These are phyloP conservation scores for Turdus rufiventris DNA, from an alignment of 2,113 vertebrate species.

Conservation along the genomic window DNA sequence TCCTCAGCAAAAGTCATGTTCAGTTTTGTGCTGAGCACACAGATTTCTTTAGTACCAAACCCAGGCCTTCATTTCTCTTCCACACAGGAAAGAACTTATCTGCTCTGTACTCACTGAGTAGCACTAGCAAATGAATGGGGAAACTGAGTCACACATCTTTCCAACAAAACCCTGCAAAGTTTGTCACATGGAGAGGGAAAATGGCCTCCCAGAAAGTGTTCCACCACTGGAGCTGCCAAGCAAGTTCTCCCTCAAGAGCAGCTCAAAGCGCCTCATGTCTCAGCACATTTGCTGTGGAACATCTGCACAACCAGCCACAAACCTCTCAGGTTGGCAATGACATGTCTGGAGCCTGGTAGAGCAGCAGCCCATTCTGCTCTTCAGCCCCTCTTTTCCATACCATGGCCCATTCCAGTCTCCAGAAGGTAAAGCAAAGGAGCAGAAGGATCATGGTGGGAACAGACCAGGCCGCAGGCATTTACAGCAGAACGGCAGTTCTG, in stretches of 20 bases:
- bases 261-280: neutral
- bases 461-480: neutral
- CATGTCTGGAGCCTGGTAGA: neutral
- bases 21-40: neutral
- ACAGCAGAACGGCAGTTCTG: neutral
- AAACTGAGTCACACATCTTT: neutral
- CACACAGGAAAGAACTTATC: neutral
- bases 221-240: neutral
- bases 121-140: neutral
- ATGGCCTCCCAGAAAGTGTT: neutral
- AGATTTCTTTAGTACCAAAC: neutral
- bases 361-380: neutral
- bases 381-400: neutral
- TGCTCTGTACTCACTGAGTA: neutral
- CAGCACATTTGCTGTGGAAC: neutral
- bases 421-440: neutral
- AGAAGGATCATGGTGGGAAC: neutral
- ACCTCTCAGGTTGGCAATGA: accelerated
- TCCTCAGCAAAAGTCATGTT: neutral
- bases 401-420: neutral
- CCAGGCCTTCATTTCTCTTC: neutral
- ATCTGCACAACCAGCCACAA: neutral
- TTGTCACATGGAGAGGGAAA: neutral
- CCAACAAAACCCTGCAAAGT: neutral
- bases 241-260: neutral